These are phyloP conservation scores for Corydoras maculifer DNA, from an alignment of 2,113 vertebrate genomes.

Conservation along the genomic window DNA sequence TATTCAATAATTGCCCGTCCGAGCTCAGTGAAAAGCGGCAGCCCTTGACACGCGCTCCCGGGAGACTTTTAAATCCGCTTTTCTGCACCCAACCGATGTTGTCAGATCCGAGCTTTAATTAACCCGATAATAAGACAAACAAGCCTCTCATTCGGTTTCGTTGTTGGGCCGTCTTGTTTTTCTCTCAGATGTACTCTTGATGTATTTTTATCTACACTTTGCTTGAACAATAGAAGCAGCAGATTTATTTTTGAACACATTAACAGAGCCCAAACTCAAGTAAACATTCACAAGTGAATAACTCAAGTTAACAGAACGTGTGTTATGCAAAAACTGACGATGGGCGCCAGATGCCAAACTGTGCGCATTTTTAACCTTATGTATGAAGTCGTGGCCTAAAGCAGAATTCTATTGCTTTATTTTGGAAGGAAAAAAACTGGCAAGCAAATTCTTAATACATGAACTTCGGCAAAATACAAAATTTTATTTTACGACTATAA, in stretches of 20 bases:
- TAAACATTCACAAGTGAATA: background rate
- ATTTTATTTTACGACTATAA: no score
- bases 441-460: no score
- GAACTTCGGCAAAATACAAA: no score
- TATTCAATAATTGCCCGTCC: slow-evolving; percentile 91
- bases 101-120: slow-evolving; percentile 99
- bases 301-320: background rate
- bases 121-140: slow-evolving; percentile 98
- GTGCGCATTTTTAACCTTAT: no score
- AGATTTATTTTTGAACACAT: slow-evolving; percentile 8
- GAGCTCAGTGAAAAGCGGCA: slow-evolving; percentile 83
- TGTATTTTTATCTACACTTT: slow-evolving; percentile 62
- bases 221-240: slow-evolving; percentile 20
- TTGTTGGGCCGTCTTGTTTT: slow-evolving; percentile 78
- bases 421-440: no score
- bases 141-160: slow-evolving; percentile 81
- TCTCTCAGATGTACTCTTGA: slow-evolving; percentile 65
- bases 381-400: no score
- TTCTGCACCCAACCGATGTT: slow-evolving; percentile 98
- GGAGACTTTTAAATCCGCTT: slow-evolving; percentile 98
- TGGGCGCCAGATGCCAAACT: no score
- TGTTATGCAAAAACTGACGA: no score
- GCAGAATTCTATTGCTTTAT: no score
- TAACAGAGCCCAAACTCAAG: slow-evolving; percentile 20
- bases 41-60: slow-evolving; percentile 93